Base-by-base conservation (phyloP, 2,113 vertebrate genomes). In the Carettochelys insculpta region DNA sequence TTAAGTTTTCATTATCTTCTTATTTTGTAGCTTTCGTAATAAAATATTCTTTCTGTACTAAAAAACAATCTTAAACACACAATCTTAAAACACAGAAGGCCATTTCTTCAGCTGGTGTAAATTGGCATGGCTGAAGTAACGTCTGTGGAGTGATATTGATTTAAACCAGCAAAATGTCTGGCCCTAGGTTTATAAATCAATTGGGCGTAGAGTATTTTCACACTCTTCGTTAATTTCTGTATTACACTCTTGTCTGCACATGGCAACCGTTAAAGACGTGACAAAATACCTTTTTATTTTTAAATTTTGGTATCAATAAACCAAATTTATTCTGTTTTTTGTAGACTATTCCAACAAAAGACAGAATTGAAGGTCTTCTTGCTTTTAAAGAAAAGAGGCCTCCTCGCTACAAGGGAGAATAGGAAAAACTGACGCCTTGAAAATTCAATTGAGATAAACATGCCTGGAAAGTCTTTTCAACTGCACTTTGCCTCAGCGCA, bases 331-430 rank as follows among this genome's bases (percentile, higher is more conserved):
- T 94, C 73, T 96, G 41, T 89, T 97, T 90, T 89, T 98, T 96
- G 53, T 94, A 99, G 99, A 99, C 99, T 94, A 99, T 99, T 81
- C 98, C 99, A 85, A 99, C 99, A 25, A 99, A 99, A 97, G 99
- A 99, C 96, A 98, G 99, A 84, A 94, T 99, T 92, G 99, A 99
- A 97, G 99, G 99, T 90, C 98, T 99, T 95, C 96, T 98, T 95
- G 99, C 99, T 3, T 99, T 99, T 98, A 99, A 98, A 96, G 99
- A 99, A 96, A 99, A 99, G 94, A 98, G 99, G 89, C 95, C 97
- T 77, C 99, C 99, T 92, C 97, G 97, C 53, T 99, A 92, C 95
- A 99, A 99, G 95, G 99, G 99, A 87, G 99, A 99, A 94, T 99
- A 98, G 93, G 93, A 94, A 92, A 92, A 85, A 53, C 14, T 80